Base-by-base conservation (phyloP, 2,888 invertebrate genomes). In the Pachymerium ferrugineum region DNA sequence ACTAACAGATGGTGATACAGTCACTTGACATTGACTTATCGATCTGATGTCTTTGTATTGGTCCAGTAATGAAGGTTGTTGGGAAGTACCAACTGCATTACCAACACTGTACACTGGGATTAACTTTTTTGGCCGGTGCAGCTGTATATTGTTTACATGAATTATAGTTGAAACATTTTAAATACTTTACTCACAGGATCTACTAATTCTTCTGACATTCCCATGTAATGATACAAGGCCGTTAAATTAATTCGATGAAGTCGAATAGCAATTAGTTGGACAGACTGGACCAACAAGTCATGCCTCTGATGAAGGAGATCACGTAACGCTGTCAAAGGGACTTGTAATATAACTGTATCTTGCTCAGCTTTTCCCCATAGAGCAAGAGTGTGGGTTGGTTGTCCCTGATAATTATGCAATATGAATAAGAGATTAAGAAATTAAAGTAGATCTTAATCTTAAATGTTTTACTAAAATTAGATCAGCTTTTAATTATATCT, bases 191-290 rank as follows among this genome's bases (percentile, higher is more conserved):
- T 31, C 31, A 70, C 72, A 3, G 42, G 72, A 47, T 72, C 38
- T 3, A 72, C 72, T 3, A 72, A 19, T 72, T 72, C 72, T 29
- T 72, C 72, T 4, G 29, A 31, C 72, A 72, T 72, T 25, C 72
- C 72, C 67, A 99, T 87, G 82, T 99, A 98, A 81, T 98, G 97
- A 83, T 99, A 97, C 14, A 99, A 85, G 0, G 98, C 98, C 0
- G 97, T 96, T 82, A 99, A 97, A 0, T 97, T 97, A 0, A 99
- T 98, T 70, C 99, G 87, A 82, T 98, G 97, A 35, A 99, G 85
- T 3, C 99, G 89, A 70, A 97, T 94, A 94, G 98, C 97, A 77
- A 99, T 97, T 47, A 96, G 90, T 86, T 94, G 93, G 82, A 97
- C 92, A 71, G 97, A 94, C 78, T 97, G 87, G 74, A 97, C 93